phyloP scores from a whole-genome alignment of 1,140 invertebrate species.

The Drosophila kohkoa region DNA sequence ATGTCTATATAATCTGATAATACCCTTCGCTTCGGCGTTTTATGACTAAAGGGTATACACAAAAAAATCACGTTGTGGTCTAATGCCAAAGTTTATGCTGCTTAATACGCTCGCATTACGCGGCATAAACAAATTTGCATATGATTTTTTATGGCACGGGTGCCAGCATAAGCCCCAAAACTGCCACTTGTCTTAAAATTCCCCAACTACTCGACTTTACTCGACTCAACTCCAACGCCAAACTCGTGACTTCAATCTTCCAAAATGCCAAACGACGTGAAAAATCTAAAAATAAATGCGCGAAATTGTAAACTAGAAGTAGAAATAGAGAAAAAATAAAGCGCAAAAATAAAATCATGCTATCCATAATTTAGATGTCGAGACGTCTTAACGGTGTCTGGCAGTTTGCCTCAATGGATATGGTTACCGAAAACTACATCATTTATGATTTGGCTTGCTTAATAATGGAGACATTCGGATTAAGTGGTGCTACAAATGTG shows the following conservation, averaged over 20 bases:
- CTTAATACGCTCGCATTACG: constrained; percentile 45
- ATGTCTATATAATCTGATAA: not conserved
- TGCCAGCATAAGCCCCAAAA: constrained; percentile 35
- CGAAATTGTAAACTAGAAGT: constrained; percentile 38
- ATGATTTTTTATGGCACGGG: constrained; percentile 53
- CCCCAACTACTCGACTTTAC: constrained; percentile 3
- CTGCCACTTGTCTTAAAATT: constrained; percentile 54
- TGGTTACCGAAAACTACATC: constrained; percentile 47
- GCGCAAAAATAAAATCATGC: constrained; percentile 14
- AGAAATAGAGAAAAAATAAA: constrained; percentile 18
- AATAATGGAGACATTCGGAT: constrained; percentile 47
- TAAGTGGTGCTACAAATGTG: constrained; percentile 22
- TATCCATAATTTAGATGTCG: constrained; percentile 51
- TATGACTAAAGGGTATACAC: constrained; percentile 2
- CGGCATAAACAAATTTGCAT: constrained; percentile 60
- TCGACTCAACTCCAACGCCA: constrained; percentile 19
- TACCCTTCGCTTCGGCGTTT: not conserved
- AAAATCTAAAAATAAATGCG: constrained; percentile 40
- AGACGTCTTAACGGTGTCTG: constrained; percentile 53
- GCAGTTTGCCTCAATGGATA: constrained; percentile 37
- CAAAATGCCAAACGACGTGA: constrained; percentile 44
- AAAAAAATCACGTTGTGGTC: constrained; percentile 13
- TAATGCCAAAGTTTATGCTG: constrained; percentile 54
- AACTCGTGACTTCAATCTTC: constrained; percentile 44
- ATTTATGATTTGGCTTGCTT: constrained; percentile 28